Base-by-base conservation (phyloP, 2,113 vertebrate species). In the Suncus etruscus region DNA sequence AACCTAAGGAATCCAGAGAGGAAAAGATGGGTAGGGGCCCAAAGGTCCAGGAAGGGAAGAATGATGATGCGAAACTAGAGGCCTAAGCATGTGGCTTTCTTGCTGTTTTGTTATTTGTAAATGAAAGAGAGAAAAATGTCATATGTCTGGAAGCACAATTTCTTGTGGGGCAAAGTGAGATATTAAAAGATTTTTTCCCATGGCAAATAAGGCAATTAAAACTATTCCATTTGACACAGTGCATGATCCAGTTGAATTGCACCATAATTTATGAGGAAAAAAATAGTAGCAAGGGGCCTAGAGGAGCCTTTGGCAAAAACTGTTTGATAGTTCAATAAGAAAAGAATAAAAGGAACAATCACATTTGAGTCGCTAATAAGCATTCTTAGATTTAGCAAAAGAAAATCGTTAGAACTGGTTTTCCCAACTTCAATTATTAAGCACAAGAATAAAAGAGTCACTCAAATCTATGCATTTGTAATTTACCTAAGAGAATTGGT, bases 171-270 rank as follows among this genome's bases (percentile, higher is more conserved):
- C 24, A 91, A 94, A 84, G 79, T 84, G 54, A 96, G 96, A 93
- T 94, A 91, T 95, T 95, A 92, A 95, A 95, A 90, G 86, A 94
- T 89, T 94, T 92, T 39, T 18, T 96, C 92, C 93, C 94, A 94
- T 93, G 93, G 94, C 91, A 96, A 96, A 97, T 95, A 94, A 96
- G 90, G 93, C 94, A 94, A 96, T 96, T 97, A 96, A 95, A 95
- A 94, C 90, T 88, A 96, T 94, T 95, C 94, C 94, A 69, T 95
- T 89, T 95, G 90, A 96, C 96, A 95, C 96, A 96, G 72, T 65
- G 0, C 74, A 66, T 83, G 92, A 58, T 93, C 86, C 92, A 94
- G 86, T 2, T 95, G 94, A 94, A 91, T 95, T 91, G 69, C 29
- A 83, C 83, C 83, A 80, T 92, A 92, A 93, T 94, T 94, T 83